phyloP scores from a whole-genome alignment of 2,113 vertebrate species.

The Hipposideros armiger region DNA sequence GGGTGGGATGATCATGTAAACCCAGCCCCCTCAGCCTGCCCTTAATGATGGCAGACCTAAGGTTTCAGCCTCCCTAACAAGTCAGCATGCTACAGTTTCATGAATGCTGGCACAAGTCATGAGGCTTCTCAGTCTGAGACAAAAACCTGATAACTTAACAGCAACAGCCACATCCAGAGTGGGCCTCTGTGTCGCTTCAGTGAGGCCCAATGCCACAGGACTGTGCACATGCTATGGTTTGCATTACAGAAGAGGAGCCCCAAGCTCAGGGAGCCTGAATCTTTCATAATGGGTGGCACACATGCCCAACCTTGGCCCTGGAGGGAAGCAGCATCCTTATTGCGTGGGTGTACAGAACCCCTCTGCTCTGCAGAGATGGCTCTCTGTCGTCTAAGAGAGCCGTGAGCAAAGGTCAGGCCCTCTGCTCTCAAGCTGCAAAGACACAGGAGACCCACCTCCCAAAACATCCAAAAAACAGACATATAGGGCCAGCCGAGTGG shows the following conservation, averaged over 20 bases:
- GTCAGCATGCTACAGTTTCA: background rate
- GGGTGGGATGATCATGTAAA: no score
- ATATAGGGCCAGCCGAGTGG: no score
- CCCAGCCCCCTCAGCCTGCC: background rate
- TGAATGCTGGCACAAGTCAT: background rate
- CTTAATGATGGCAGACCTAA: background rate
- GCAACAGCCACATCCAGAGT: background rate
- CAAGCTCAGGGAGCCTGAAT: background rate
- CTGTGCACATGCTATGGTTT: background rate
- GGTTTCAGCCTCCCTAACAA: background rate
- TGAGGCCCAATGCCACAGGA: background rate
- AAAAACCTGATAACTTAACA: background rate
- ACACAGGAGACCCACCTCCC: background rate
- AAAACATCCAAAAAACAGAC: background rate
- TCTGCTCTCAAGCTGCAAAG: background rate
- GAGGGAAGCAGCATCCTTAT: background rate
- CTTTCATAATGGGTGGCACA: background rate
- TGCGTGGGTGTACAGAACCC: background rate
- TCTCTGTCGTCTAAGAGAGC: rapidly evolving
- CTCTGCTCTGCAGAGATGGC: background rate
- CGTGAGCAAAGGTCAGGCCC: background rate
- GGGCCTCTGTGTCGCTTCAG: background rate
- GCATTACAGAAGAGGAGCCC: background rate
- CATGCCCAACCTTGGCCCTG: background rate
- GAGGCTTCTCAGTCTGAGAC: background rate